Conservation (phyloP, 2,888 invertebrate genomes). For the Hirtodrosophila duncani region DNA sequence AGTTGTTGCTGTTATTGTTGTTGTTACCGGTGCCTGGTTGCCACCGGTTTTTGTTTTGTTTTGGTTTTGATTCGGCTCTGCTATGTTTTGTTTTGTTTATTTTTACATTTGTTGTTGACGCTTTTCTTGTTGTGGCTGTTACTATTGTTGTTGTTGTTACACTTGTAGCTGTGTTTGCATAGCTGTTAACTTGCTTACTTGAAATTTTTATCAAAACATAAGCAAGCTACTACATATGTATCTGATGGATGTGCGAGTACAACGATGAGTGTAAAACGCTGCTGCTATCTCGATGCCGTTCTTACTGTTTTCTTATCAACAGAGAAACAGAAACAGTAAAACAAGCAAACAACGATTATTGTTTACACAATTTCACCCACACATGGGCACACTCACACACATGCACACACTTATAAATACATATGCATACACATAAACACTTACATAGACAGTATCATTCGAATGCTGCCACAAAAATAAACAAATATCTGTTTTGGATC, state of each 20-base stretch:
- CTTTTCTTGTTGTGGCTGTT: conserved; percentile 9
- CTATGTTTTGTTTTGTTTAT: conserved; percentile 19
- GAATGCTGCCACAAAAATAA: conserved; percentile 5
- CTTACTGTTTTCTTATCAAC: neutral
- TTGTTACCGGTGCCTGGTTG: conserved; percentile 12
- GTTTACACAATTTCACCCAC: conserved; percentile 19
- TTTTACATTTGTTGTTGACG: neutral
- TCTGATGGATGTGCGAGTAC: no score
- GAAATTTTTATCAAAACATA: conserved; percentile 12
- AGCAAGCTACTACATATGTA: no score
- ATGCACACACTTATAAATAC: conserved; percentile 3
- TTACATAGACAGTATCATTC: conserved; percentile 4
- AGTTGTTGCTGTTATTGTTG: conserved; percentile 16
- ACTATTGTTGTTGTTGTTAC: conserved; percentile 14
- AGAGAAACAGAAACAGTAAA: conserved; percentile 8
- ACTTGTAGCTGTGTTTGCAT: conserved; percentile 24
- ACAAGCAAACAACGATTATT: conserved; percentile 3
- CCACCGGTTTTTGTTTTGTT: conserved; percentile 17
- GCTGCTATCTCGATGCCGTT: neutral
- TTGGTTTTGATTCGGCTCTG: conserved; percentile 12
- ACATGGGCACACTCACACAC: conserved; percentile 2
- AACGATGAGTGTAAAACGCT: no score
- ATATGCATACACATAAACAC: neutral
- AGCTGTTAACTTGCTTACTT: conserved; percentile 22
- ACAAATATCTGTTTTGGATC: conserved; percentile 18